These are phyloP conservation scores for Drosophila teissieri DNA, from an alignment of 1,140 invertebrate species.

Conservation along the genomic window DNA sequence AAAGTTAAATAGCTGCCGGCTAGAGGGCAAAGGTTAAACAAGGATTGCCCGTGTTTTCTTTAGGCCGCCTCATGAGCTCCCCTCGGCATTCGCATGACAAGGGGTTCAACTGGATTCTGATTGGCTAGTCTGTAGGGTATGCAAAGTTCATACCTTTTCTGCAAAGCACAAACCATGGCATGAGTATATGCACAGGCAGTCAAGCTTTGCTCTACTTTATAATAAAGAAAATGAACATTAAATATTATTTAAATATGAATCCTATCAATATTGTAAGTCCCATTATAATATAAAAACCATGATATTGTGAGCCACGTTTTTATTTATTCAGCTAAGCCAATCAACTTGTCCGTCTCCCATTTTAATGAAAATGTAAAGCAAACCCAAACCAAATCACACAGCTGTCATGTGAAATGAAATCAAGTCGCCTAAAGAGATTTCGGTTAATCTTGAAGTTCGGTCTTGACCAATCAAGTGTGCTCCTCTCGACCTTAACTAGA, in stretches of 20 bases:
- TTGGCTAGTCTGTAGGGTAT: not conserved
- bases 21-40: slow-evolving; percentile 77
- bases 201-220: not conserved
- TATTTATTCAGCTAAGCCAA: slow-evolving; percentile 33
- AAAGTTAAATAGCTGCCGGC: slow-evolving; percentile 81
- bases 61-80: slow-evolving; percentile 13
- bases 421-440: slow-evolving; percentile 27
- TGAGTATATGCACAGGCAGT: too few species aligned
- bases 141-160: too few species aligned
- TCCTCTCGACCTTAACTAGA: slow-evolving; percentile 17
- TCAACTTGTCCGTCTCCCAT: slow-evolving; percentile 3
- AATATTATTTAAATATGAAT: not conserved
- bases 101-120: slow-evolving; percentile 13
- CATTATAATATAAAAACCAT: slow-evolving; percentile 9
- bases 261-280: not conserved
- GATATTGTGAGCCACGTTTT: not conserved
- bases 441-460: not conserved
- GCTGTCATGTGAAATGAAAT: slow-evolving; percentile 21
- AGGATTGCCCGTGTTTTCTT: slow-evolving; percentile 76
- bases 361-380: slow-evolving; percentile 10
- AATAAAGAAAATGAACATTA: not conserved
- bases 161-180: too few species aligned
- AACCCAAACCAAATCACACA: slow-evolving; percentile 18
- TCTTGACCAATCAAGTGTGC: slow-evolving; percentile 23
- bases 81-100: not conserved